A percentile compares a stretch with the other conserved stretches of the same genome.
Conservation (phyloP, 2,113 vertebrate genomes). For the Psittacula cyanocephala region DNA sequence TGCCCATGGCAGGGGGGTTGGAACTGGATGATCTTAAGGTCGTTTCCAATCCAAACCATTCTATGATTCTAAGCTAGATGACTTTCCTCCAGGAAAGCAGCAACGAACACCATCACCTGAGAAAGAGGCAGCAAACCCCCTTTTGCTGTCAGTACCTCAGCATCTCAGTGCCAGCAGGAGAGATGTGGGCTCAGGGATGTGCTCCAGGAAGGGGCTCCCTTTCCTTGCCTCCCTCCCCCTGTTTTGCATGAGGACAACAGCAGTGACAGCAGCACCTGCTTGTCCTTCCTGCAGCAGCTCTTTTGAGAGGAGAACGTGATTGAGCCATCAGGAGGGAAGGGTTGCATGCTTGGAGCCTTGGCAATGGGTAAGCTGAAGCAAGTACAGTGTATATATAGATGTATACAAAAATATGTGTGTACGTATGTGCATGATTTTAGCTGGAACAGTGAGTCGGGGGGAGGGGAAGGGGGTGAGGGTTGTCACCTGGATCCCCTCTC, state of each 20-base stretch:
- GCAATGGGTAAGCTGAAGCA: background rate
- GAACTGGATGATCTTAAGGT: background rate
- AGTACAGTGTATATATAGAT: background rate
- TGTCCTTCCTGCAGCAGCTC: background rate
- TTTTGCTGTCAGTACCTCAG: rapidly evolving
- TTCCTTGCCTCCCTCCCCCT: background rate
- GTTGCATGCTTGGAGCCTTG: background rate
- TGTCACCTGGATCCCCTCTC: background rate
- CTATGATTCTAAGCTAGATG: background rate
- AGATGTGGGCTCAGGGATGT: background rate
- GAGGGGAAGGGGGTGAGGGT: no score
- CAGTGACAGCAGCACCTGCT: background rate
- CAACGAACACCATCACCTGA: background rate
- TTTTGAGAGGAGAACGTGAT: background rate
- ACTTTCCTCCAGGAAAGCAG: background rate
- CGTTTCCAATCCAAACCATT: background rate
- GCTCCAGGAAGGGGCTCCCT: background rate
- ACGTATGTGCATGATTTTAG: background rate
- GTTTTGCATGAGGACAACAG: background rate
- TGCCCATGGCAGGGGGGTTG: background rate
- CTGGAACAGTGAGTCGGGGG: background rate
- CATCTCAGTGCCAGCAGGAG: background rate
- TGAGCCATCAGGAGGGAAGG: background rate
- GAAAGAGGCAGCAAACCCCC: background rate
- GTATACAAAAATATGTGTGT: rapidly evolving